Conservation (phyloP, 2,888 invertebrate species). For the Yponomeuta evonymella region DNA sequence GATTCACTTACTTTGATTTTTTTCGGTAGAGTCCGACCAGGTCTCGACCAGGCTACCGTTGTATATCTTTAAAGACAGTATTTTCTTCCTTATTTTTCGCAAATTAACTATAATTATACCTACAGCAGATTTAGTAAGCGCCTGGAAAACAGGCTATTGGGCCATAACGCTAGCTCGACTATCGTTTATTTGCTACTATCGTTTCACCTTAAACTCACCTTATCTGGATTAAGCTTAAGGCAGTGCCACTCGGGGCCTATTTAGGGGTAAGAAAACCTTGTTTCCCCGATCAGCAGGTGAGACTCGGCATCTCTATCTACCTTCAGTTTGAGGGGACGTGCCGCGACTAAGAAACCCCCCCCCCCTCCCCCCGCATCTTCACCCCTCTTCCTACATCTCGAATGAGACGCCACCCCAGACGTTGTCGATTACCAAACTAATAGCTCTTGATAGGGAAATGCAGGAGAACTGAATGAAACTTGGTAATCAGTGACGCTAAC, state of each 20-base stretch:
- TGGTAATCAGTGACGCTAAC: not conserved
- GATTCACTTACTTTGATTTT: too few species aligned
- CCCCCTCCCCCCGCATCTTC: not conserved
- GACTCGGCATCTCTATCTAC: not conserved
- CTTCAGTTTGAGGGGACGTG: conserved; percentile 2
- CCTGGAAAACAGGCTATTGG: too few species aligned
- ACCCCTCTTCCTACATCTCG: not conserved
- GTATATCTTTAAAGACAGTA: too few species aligned
- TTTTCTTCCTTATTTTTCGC: too few species aligned
- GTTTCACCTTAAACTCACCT: too few species aligned
- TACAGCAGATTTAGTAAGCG: too few species aligned
- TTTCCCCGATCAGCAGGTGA: not conserved
- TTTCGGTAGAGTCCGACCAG: too few species aligned
- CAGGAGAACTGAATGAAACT: not conserved
- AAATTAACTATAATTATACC: too few species aligned
- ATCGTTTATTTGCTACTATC: too few species aligned
- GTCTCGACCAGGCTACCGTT: too few species aligned
- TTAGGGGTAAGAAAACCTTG: not conserved
- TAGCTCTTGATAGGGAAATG: not conserved
- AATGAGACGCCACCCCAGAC: not conserved
- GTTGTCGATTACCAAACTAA: not conserved
- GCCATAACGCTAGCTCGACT: too few species aligned
- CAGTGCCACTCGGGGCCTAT: not conserved
- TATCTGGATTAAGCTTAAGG: not conserved
- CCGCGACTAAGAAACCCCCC: not conserved